Percentiles rank a stretch among this genome's conserved stretches.
phyloP scores from a whole-genome alignment of 2,113 vertebrate species.

The Lagenorhynchus albirostris region DNA sequence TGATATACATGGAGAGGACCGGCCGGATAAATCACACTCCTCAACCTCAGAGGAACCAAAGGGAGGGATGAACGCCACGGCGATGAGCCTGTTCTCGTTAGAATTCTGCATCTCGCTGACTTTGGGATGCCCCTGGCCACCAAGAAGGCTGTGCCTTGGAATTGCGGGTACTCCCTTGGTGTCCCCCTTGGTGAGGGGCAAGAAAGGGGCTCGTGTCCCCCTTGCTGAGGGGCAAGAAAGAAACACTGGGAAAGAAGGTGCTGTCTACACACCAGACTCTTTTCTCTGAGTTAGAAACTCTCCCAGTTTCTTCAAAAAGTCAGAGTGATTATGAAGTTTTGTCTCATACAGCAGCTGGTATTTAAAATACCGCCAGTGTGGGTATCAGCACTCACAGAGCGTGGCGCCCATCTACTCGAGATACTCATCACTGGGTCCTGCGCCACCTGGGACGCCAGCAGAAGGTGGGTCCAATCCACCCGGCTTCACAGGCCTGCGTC shows the following conservation, averaged over 20 bases:
- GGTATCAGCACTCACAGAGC: not conserved
- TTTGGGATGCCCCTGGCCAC: slow-evolving; percentile 79
- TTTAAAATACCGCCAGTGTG: not conserved
- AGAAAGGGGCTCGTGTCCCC: not conserved
- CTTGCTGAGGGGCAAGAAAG: not conserved
- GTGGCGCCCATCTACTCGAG: not conserved
- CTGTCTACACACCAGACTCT: not conserved
- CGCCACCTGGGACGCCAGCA: not conserved
- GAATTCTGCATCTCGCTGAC: slow-evolving; percentile 83
- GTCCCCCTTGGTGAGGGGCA: not conserved
- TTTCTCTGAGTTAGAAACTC: not conserved
- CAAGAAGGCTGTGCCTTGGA: slow-evolving; percentile 70
- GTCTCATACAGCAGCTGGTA: not conserved
- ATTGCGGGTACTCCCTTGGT: not conserved
- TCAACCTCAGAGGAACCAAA: slow-evolving; percentile 76
- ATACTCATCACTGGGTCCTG: not conserved
- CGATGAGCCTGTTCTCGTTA: slow-evolving; percentile 86
- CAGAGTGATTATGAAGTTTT: not conserved
- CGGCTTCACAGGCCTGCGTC: accelerated
- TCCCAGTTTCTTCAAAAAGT: not conserved
- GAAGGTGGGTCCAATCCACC: not conserved
- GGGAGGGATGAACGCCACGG: slow-evolving; percentile 81
- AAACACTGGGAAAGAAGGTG: not conserved
- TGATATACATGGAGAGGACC: not conserved
- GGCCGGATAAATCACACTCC: slow-evolving; percentile 71